Conservation (phyloP, 2,797 vertebrate species). For the Dipus sagitta region DNA sequence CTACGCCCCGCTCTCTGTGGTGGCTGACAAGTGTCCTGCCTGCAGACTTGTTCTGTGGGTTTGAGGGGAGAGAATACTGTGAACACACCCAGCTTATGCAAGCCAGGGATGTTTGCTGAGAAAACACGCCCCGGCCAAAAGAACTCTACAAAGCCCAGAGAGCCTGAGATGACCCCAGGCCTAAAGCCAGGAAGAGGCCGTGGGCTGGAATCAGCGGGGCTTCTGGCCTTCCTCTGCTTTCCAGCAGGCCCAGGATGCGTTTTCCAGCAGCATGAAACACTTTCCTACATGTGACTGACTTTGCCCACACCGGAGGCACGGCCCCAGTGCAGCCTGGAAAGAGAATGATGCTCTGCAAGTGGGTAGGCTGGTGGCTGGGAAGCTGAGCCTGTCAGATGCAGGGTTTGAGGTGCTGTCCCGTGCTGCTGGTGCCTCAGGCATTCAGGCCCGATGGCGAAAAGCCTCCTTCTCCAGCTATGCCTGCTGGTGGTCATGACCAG, state of each 20-base stretch:
- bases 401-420: neutral
- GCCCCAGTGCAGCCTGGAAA: neutral
- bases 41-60: neutral
- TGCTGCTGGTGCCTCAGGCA: neutral
- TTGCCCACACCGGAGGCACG: neutral
- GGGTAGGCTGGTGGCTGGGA: neutral
- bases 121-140: neutral
- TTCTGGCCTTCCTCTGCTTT: neutral
- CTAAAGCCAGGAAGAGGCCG: neutral
- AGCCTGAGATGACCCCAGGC: neutral
- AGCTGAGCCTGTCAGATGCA: neutral
- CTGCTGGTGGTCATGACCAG: neutral
- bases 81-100: neutral
- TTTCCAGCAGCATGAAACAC: constrained; percentile 63
- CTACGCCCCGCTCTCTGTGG: neutral
- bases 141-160: neutral
- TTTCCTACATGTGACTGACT: constrained; percentile 40
- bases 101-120: neutral
- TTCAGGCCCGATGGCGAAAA: constrained; percentile 29
- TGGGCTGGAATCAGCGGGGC: neutral
- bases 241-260: neutral
- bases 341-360: constrained; percentile 9
- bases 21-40: no score
- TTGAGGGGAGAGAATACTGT: neutral
- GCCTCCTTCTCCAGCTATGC: neutral